Evolutionary conservation across 1,140 invertebrate species (phyloP).

Genomic region (Eumeta japonica): DNA sequence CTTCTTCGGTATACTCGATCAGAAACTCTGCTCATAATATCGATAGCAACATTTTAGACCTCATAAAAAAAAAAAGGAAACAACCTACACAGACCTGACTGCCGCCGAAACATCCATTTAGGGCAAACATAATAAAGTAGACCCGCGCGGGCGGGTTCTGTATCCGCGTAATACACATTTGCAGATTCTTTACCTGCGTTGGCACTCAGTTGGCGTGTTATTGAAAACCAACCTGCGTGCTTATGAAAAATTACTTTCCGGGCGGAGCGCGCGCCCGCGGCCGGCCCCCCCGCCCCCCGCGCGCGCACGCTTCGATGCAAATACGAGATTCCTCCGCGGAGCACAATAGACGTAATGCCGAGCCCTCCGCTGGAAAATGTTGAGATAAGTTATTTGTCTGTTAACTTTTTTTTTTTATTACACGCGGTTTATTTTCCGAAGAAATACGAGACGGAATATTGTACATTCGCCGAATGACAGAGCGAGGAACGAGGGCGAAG

Average conservation of each 20-base stretch:
- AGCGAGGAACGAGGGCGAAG: too few species aligned
- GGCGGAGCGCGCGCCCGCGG: conserved; percentile 21
- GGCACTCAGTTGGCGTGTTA: conserved; percentile 23
- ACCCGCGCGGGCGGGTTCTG: conserved; percentile 28
- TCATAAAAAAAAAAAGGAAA: too few species aligned
- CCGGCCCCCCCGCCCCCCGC: conserved; percentile 20
- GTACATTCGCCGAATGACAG: too few species aligned
- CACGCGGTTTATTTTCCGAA: too few species aligned
- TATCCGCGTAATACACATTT: conserved; percentile 6
- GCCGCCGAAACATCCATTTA: too few species aligned
- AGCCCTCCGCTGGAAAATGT: conserved; percentile 25
- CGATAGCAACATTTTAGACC: too few species aligned
- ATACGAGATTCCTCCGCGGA: conserved; percentile 30
- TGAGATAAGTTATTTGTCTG: conserved; percentile 29
- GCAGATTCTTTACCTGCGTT: conserved; percentile 12
- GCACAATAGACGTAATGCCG: conserved; percentile 27
- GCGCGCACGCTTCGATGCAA: conserved; percentile 26
- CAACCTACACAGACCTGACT: too few species aligned
- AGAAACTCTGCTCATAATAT: too few species aligned
- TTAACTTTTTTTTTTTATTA: too few species aligned
- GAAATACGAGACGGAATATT: too few species aligned
- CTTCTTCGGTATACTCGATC: too few species aligned
- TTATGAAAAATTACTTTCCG: conserved; percentile 39
- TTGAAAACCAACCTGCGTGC: conserved; percentile 27
- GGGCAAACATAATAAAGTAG: too few species aligned